These are phyloP conservation scores for Marmota monax DNA, from an alignment of 2,113 vertebrate species.

Conservation along the genomic window DNA sequence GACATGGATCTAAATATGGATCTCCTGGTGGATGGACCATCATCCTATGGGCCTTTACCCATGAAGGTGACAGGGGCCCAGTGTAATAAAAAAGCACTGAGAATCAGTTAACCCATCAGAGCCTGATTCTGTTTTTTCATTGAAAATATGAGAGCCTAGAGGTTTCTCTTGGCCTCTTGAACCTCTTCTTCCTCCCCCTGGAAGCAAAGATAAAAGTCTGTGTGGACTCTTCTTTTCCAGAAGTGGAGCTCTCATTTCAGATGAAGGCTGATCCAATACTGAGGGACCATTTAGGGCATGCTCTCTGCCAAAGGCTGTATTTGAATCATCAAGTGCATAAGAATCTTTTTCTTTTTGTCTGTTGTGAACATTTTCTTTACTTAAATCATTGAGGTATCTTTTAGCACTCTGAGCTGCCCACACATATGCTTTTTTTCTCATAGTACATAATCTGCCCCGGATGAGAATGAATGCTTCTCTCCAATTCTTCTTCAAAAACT, in stretches of 20 bases:
- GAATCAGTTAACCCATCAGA: constrained; percentile 88
- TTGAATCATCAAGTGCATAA: too few species aligned
- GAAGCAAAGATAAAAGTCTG: constrained; percentile 94
- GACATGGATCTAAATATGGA: too few species aligned
- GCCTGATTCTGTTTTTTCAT: constrained; percentile 88
- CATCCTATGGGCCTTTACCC: constrained; percentile 91
- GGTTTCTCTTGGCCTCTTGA: not conserved
- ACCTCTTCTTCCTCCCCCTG: constrained; percentile 78
- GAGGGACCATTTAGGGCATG: too few species aligned
- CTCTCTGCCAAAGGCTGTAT: too few species aligned
- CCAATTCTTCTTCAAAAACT: constrained; percentile 97
- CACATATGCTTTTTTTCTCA: not conserved
- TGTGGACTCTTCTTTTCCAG: constrained; percentile 92
- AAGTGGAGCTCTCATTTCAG: constrained; percentile 90
- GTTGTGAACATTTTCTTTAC: too few species aligned
- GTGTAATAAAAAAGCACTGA: constrained; percentile 86
- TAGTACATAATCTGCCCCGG: constrained; percentile 89
- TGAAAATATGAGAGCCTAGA: constrained; percentile 85
- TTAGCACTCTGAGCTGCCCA: too few species aligned
- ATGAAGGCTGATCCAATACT: too few species aligned
- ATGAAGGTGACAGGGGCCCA: constrained; percentile 92
- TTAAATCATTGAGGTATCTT: too few species aligned
- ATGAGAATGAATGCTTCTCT: constrained; percentile 95
- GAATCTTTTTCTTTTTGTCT: too few species aligned
- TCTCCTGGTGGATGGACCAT: constrained; percentile 78